Conservation (phyloP, 2,113 vertebrate species). For the Clarias batrachus region DNA sequence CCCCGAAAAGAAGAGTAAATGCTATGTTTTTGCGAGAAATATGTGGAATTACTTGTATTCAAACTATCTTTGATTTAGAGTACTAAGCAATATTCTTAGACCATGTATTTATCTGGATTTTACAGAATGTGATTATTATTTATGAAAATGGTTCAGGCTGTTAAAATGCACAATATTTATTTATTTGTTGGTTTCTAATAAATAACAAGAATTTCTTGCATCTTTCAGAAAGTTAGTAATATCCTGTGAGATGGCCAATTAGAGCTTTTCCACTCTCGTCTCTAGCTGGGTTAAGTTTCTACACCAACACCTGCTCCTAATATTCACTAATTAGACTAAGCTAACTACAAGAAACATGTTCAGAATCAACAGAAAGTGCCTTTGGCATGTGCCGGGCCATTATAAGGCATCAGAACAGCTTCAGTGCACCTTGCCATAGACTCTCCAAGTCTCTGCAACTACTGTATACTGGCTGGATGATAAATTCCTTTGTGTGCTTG, state of each 20-base stretch:
- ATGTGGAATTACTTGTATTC: not conserved
- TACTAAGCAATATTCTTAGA: not conserved
- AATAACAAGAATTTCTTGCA: not conserved
- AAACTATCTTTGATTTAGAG: not conserved
- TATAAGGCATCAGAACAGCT: not conserved
- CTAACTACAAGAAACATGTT: not conserved
- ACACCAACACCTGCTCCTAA: not conserved
- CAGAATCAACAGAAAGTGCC: not conserved
- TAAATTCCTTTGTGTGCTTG: not conserved
- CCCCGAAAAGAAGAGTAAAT: not conserved
- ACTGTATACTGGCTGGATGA: not conserved
- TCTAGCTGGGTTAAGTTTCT: not conserved
- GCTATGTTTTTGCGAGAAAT: conserved; percentile 21
- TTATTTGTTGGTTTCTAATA: not conserved
- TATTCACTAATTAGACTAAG: not conserved
- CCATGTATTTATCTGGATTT: not conserved
- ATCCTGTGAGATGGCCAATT: not conserved
- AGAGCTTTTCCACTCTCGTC: not conserved
- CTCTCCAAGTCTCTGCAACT: not conserved
- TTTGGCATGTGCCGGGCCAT: not conserved
- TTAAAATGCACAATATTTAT: not conserved
- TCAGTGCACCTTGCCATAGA: not conserved
- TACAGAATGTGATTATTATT: not conserved
- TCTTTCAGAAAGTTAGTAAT: not conserved
- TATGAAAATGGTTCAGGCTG: not conserved